Percentiles rank a stretch among this genome's conserved stretches.
phyloP scores from a whole-genome alignment of 2,113 vertebrate species.

The Gopherus evgoodei region DNA sequence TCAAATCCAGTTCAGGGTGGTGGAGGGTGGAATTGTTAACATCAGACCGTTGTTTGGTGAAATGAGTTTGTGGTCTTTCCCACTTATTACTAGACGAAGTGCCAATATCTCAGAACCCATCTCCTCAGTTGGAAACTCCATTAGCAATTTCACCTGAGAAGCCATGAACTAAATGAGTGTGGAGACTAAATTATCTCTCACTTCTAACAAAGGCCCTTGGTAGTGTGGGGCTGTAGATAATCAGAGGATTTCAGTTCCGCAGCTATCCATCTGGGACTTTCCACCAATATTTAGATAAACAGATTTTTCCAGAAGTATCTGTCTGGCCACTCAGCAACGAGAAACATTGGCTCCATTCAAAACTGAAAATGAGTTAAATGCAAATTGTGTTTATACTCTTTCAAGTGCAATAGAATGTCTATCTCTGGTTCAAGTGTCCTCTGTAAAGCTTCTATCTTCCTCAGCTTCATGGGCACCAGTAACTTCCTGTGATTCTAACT shows the following conservation, averaged over 20 bases:
- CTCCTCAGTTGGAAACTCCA: not conserved
- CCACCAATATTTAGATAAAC: not conserved
- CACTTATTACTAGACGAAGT: not conserved
- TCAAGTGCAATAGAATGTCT: not conserved
- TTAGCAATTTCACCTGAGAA: not conserved
- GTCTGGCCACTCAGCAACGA: not conserved
- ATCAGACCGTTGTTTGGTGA: not conserved
- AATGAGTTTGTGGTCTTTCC: not conserved
- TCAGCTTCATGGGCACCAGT: not conserved
- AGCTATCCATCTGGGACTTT: not conserved
- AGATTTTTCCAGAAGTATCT: not conserved
- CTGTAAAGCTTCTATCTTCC: not conserved
- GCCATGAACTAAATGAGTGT: fast-evolving
- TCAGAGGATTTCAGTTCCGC: not conserved
- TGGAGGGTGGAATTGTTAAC: not conserved
- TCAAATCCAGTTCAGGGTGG: not conserved
- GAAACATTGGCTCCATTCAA: constrained; percentile 14
- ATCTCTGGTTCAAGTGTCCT: not conserved
- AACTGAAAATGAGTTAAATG: not conserved
- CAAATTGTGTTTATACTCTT: not conserved
- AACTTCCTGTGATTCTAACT: not conserved
- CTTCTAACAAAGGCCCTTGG: not conserved
- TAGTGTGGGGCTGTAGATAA: too few species aligned
- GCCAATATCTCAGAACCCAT: not conserved
- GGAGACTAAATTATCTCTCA: not conserved